Evolutionary conservation across 2,113 vertebrate species (phyloP).

Genomic region (Caretta caretta): DNA sequence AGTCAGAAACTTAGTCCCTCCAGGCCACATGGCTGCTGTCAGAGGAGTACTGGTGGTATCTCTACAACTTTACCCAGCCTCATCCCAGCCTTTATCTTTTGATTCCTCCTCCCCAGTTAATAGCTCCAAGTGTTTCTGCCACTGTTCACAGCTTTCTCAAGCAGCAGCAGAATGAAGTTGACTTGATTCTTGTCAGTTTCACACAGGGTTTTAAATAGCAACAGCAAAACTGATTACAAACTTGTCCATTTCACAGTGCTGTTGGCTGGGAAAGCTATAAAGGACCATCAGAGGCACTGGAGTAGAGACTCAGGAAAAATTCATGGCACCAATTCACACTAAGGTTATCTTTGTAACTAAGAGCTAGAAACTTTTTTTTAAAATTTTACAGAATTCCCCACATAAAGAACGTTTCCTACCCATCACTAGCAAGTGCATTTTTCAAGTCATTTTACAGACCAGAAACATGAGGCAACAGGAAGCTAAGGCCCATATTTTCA

Average conservation of each 20-base stretch:
- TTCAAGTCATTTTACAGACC: not conserved
- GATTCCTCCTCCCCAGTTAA: not conserved
- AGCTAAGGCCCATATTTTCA: not conserved
- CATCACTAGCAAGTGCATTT: not conserved
- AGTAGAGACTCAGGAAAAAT: not conserved
- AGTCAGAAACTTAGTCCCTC: not conserved
- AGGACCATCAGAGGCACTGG: not conserved
- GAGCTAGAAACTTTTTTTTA: not conserved
- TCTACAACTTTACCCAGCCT: not conserved
- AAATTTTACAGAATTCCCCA: not conserved
- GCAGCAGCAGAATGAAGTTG: not conserved
- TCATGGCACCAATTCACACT: not conserved
- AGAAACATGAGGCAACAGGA: not conserved
- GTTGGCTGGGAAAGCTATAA: not conserved
- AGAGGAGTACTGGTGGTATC: not conserved
- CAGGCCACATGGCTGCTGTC: not conserved
- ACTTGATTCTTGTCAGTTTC: not conserved
- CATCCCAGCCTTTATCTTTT: not conserved
- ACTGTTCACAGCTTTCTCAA: not conserved
- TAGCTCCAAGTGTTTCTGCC: not conserved
- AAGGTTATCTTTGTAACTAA: not conserved
- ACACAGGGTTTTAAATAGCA: not conserved
- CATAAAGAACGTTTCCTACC: not conserved
- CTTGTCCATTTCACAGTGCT: not conserved
- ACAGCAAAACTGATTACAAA: not conserved